Evolutionary conservation across 53 echinoderm and acorn worm species (phyloP), one percentile per base, ranked within the genome.

Genomic region (Pentamera pediparva): DNA sequence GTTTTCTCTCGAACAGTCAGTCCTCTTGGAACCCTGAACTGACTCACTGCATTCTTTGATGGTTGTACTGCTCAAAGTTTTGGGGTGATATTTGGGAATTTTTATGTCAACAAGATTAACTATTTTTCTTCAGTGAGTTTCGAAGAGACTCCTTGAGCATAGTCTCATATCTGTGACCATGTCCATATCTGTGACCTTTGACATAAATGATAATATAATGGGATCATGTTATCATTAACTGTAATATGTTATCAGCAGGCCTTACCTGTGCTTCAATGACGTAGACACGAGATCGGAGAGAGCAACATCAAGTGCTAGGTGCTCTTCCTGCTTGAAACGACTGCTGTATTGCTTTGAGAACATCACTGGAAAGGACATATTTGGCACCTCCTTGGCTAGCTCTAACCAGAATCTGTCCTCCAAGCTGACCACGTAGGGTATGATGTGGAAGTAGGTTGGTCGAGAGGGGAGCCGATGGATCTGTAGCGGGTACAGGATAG

Each of bases 381-480:
- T 54, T 24, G 7, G 54, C 30, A 20, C n/a, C 40, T 22, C 45
- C 30, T 72, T 30, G 31, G 33, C 11, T 35, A 35, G n/a, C 4
- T 72, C 73, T 21, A 34, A 21, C 95, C 95, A 94, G 10, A 90
- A 15, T 10, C 40, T 38, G 62, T 90, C 84, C 5, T 90, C 76
- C 17, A 78, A 43, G 79, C 74, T 78, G 54, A 90, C 79, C 4
- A 55, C 18, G 12, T 45, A 61, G 2, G 71, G 78, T 11, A 92
- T 65, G 22, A 92, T 65, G 28, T 92, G 92, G 62, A 92, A 86
- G 65, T 92, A 92, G 0, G 89, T 81, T 0, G 92, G 92, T n/a
- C 86, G 75, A 49, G 60, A 80, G 1, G 92, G 92, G n/a, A 92
- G 69, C 2, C 57, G 75, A 71, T 92, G 92, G 25, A 89, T 55